Evolutionary conservation across 2,888 invertebrate species (phyloP).

Genomic region (Hypsopygia costalis): DNA sequence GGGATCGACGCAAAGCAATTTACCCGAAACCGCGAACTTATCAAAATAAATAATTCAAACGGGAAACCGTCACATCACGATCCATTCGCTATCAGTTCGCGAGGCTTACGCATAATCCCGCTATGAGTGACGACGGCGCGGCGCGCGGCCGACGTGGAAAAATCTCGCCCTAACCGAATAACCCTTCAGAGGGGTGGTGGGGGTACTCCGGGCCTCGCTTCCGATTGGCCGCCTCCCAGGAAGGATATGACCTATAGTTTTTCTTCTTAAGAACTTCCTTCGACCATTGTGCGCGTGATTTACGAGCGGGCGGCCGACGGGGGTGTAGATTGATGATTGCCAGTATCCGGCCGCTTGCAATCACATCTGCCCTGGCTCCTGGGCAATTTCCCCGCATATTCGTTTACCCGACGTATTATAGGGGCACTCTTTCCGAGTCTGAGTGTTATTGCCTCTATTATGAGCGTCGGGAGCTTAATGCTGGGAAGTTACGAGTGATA

Average conservation of each 20-base stretch:
- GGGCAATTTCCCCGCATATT: slow-evolving; percentile 76
- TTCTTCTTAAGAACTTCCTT: slow-evolving; percentile 80
- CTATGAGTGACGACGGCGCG: slow-evolving; percentile 44
- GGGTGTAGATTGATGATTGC: slow-evolving; percentile 75
- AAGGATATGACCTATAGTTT: slow-evolving; percentile 81
- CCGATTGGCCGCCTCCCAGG: slow-evolving; percentile 77
- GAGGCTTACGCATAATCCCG: slow-evolving; percentile 48
- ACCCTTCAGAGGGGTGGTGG: slow-evolving; percentile 44
- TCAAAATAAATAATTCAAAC: slow-evolving; percentile 53
- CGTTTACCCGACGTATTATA: slow-evolving; percentile 73
- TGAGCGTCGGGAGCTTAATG: slow-evolving; percentile 57
- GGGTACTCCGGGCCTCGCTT: slow-evolving; percentile 43
- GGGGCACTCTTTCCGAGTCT: slow-evolving; percentile 68
- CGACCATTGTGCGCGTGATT: slow-evolving; percentile 78
- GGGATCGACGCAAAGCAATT: slow-evolving; percentile 2
- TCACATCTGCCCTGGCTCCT: slow-evolving; percentile 67
- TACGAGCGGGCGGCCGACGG: slow-evolving; percentile 50
- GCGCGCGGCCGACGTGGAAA: slow-evolving; percentile 40
- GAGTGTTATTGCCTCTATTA: slow-evolving; percentile 73
- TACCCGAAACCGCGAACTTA: slow-evolving; percentile 18
- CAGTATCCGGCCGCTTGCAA: slow-evolving; percentile 63
- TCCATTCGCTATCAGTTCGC: slow-evolving; percentile 40
- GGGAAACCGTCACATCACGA: slow-evolving; percentile 33
- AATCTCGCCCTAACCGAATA: slow-evolving; percentile 55
- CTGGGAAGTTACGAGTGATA: slow-evolving; percentile 40